A percentile compares a stretch with the other conserved stretches of the same genome.
Conservation (phyloP, 2,888 invertebrate genomes). For the Dynastes grantii region DNA sequence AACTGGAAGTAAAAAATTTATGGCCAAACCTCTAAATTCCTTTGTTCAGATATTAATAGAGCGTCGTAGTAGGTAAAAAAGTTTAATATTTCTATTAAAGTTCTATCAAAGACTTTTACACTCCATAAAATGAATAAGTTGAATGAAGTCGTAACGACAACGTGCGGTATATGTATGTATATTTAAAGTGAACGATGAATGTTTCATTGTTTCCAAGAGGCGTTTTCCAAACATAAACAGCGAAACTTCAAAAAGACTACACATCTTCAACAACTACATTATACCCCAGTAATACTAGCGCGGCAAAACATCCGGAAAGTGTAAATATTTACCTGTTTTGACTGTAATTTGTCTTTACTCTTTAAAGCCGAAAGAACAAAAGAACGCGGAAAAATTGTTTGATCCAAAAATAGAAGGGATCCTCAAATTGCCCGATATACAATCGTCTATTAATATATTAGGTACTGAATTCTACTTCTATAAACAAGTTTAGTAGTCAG, state of each 20-base stretch:
- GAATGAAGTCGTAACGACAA: conserved; percentile 42
- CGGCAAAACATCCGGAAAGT: conserved; percentile 45
- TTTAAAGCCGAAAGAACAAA: conserved; percentile 40
- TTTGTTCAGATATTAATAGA: not conserved
- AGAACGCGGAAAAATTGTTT: conserved; percentile 46
- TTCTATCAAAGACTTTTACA: conserved; percentile 44
- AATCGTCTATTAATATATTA: conserved; percentile 44
- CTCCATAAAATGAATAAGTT: conserved; percentile 44
- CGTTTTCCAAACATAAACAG: conserved; percentile 45
- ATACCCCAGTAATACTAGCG: conserved; percentile 37
- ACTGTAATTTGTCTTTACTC: conserved; percentile 48
- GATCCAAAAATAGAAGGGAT: conserved; percentile 44
- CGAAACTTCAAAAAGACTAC: conserved; percentile 46
- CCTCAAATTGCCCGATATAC: conserved; percentile 30
- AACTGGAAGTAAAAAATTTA: too few species aligned
- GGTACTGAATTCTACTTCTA: conserved; percentile 37
- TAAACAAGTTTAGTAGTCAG: conserved; percentile 28
- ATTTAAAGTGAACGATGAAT: conserved; percentile 47
- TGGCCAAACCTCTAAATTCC: conserved; percentile 10
- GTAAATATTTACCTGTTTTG: conserved; percentile 48
- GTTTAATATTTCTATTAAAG: conserved; percentile 43
- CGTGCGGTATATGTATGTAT: conserved; percentile 43
- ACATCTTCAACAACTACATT: conserved; percentile 47
- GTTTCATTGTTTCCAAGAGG: conserved; percentile 48
- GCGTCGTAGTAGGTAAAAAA: conserved; percentile 18